phyloP scores from a whole-genome alignment of 2,888 invertebrate genomes.

The Apamea crenata region DNA sequence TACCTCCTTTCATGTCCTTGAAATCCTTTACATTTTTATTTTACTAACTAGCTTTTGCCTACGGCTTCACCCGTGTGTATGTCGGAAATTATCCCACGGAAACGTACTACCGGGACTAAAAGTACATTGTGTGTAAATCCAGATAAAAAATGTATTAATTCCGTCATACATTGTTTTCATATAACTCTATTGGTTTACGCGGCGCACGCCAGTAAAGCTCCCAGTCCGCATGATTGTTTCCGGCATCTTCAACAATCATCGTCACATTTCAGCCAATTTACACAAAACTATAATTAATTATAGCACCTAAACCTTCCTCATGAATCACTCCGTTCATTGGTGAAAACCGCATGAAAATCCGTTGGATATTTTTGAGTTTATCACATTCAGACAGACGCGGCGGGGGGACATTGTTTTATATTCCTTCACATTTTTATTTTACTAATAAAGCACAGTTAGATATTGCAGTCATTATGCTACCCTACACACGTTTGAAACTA shows the following conservation, averaged over 20 bases:
- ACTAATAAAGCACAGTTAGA: neutral
- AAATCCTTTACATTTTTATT: neutral
- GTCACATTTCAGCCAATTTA: too few relatives aligned
- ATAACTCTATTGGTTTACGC: neutral
- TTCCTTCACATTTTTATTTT: neutral
- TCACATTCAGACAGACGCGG: neutral
- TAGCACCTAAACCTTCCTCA: neutral
- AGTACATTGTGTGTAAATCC: neutral
- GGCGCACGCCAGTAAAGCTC: neutral
- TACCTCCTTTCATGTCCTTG: neutral
- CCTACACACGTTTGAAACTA: neutral
- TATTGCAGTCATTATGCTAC: neutral
- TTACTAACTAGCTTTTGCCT: neutral
- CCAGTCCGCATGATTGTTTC: neutral
- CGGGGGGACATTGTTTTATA: neutral
- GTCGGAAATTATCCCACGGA: neutral
- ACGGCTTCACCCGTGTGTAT: neutral
- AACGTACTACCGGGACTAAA: neutral
- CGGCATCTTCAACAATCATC: neutral
- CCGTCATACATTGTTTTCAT: neutral
- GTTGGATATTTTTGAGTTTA: neutral
- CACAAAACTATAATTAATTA: too few relatives aligned
- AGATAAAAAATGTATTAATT: neutral
- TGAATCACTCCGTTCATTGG: neutral
- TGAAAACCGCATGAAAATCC: neutral